Percentiles rank a stretch among this genome's conserved stretches.
Conservation (phyloP, 2,888 invertebrate genomes). For the Urechis unicinctus region DNA sequence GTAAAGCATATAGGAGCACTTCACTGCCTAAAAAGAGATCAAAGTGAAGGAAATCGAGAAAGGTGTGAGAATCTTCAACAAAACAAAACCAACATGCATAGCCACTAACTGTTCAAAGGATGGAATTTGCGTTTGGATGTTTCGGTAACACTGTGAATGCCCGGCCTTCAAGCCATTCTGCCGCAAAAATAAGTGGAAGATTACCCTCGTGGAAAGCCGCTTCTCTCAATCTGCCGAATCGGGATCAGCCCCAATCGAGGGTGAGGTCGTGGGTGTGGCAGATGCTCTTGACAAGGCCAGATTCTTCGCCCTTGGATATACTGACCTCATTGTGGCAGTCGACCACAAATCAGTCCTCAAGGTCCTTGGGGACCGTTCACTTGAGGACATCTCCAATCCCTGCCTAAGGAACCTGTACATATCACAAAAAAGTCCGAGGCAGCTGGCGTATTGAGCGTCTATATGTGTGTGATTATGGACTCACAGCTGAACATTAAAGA, state of each 20-base stretch:
- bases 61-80: slow-evolving; percentile 25
- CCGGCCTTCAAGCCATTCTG: slow-evolving; percentile 12
- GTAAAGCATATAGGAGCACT: slow-evolving; percentile 7
- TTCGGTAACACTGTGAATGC: slow-evolving; percentile 23
- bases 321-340: slow-evolving; percentile 11
- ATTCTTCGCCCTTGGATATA: too few relatives aligned
- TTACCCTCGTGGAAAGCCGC: slow-evolving; percentile 20
- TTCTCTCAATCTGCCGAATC: slow-evolving; percentile 19
- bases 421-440: too few relatives aligned
- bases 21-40: slow-evolving; percentile 9
- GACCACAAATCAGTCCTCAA: slow-evolving; percentile 17
- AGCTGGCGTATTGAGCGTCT: too few relatives aligned
- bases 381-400: too few relatives aligned
- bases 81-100: slow-evolving; percentile 24
- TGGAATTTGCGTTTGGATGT: slow-evolving; percentile 24
- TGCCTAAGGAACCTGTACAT: too few relatives aligned
- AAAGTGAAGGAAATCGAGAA: slow-evolving; percentile 12
- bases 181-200: slow-evolving; percentile 19
- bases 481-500: too few relatives aligned
- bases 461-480: too few relatives aligned
- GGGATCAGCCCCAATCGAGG: slow-evolving; percentile 19
- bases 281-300: too few relatives aligned
- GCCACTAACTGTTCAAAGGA: slow-evolving; percentile 28
- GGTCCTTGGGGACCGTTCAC: slow-evolving; percentile 12
- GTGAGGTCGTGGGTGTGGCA: slow-evolving; percentile 13